Base-by-base conservation (phyloP, 2,888 invertebrate genomes). In the Leucoptera coffeella region DNA sequence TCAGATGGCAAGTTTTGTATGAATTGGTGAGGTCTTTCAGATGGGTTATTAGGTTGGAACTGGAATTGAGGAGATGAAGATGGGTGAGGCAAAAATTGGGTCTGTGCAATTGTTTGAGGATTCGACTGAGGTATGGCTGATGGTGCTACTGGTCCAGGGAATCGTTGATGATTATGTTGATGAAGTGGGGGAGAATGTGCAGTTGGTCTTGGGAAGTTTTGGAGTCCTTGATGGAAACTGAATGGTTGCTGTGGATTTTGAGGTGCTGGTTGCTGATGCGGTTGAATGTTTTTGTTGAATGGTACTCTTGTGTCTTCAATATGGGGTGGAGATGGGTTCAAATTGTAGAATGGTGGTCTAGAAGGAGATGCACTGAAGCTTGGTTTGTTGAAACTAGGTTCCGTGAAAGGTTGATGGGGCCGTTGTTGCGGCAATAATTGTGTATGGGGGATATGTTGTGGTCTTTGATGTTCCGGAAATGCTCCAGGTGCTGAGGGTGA, bases 371-470 rank as follows among this genome's bases (percentile, higher is more conserved):
- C 46, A 34, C 42, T 45, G 47, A 37, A 61, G 30, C 44, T 50
- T 39, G 65, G 38, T 42, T 64, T 48, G 37, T 47, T 73, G 43
- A 35, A 59, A 42, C 35, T 51, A 38, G 37, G 47, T 42, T 55
- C 73, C 38, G 37, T 50, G 23, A 69, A 69, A 29, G 61, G 53
- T 26, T 56, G 60, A 29, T 37, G 46, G 22, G 53, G 73, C 40
- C 50, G 46, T 39, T 50, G 62, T 36, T 73, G 75, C 4, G 75
- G 72, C 31, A 74, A 51, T 30, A 74, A 74, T 43, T 74, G 73
- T 31, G 43, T 61, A 8, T 47, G 42, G 4, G 59, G 48, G 25
- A 64, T 48, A 26, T 51, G 38, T 24, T 58, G 57, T 17, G 52
- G 50, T 24, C 40, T 46, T 22, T 48, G 52, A 35, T 56, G 49